These are phyloP conservation scores for Cyanocitta stelleri DNA, from an alignment of 2,113 vertebrate species.

Conservation along the genomic window DNA sequence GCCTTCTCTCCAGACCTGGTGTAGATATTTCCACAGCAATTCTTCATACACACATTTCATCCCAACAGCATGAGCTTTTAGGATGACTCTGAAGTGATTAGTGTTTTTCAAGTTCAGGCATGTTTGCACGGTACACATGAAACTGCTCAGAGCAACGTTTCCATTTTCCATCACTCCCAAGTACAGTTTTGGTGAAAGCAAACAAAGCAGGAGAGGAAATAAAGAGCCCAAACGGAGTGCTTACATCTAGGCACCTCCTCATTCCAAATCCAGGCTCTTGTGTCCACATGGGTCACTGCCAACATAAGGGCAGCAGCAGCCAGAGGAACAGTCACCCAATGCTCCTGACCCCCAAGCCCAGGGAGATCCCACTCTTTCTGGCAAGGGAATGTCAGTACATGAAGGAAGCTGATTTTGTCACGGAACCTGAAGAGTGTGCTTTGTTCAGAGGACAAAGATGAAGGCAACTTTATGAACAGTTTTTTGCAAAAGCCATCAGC, in stretches of 20 bases:
- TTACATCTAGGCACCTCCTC: not conserved
- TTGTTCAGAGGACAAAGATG: not conserved
- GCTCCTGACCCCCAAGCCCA: not conserved
- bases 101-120: not conserved
- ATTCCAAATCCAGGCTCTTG: not conserved
- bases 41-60: not conserved
- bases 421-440: not conserved
- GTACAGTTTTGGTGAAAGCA: not conserved
- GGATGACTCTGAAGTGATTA: not conserved
- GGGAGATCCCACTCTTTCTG: not conserved
- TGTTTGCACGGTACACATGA: not conserved
- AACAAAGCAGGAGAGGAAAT: not conserved
- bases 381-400: too few relatives aligned
- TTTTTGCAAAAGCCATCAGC: not conserved
- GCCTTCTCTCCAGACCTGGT: not conserved
- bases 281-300: not conserved
- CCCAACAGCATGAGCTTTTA: not conserved
- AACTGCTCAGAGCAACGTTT: not conserved
- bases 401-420: not conserved
- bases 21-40: not conserved
- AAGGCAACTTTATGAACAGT: not conserved
- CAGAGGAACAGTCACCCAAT: not conserved
- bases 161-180: not conserved
- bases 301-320: not conserved
- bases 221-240: not conserved